Base-by-base conservation (phyloP, 1,140 invertebrate genomes). In the Bombus pyrosoma region DNA sequence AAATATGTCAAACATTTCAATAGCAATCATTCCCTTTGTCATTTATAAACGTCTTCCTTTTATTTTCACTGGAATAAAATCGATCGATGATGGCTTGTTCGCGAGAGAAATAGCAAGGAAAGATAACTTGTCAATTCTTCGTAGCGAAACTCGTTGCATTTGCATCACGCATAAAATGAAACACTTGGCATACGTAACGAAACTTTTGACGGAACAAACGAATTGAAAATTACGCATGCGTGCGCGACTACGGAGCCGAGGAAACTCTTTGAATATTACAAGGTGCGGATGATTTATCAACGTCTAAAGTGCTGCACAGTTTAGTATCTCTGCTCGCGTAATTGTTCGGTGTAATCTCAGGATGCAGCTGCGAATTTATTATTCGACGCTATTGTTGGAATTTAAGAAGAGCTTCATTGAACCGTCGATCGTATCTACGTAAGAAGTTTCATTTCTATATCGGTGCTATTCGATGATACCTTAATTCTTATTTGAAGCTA, bases 221-320 rank as follows among this genome's bases (percentile, higher is more conserved):
- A 69, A 77, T 66, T 69, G 62, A 41, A 83, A 69, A 83, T 83
- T 32, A 76, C 34, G 41, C 34, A 25, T 37, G 13, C 34, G 62
- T 32, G 64, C 28, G 28, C 32, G 41, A 13, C 4, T 32, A 25
- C 4, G 9, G 5, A 5, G 18, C 9, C 28, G 9, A 3, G 22
- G 3, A 28, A 62, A 37, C 25, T 59, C 47, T 28, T 78, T 34
- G 76, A 80, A 80, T 59, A 59, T 72, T 62, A 72, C 64, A 72
- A 84, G 34, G 3, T 66, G 64, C 13, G 64, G 28, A 84, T 66
- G 53, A 84, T 84, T 84, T 84, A 79, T 84, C 82, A 83, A 78
- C 47, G 75, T 83, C 47, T 68, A 22, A 57, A 75, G 59, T 34
- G 81, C 34, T 68, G 39, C 1, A 43, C 73, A 15, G 57, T 83